A percentile compares a stretch with the other conserved stretches of the same genome.
phyloP scores from a whole-genome alignment of 2,888 invertebrate genomes.

The Conomelus anceps region DNA sequence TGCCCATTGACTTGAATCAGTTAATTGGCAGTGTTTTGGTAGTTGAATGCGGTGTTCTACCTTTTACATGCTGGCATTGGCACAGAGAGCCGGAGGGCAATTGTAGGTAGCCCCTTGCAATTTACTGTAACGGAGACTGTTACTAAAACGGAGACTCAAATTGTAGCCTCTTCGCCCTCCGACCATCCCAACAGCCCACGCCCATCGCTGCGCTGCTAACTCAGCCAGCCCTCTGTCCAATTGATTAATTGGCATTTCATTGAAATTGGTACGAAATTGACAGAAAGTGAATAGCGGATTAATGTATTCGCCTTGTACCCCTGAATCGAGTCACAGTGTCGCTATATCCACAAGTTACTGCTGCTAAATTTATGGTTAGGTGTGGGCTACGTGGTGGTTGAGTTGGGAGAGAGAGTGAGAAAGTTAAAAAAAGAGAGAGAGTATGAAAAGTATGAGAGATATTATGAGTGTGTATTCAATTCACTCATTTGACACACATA shows the following conservation, averaged over 20 bases:
- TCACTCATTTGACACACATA: too few relatives aligned
- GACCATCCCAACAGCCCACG: background rate
- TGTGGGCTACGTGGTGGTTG: too few relatives aligned
- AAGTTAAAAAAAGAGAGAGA: too few relatives aligned
- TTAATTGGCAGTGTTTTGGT: background rate
- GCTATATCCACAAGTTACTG: too few relatives aligned
- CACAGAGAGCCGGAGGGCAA: background rate
- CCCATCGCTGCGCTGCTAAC: background rate
- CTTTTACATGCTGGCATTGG: too few relatives aligned
- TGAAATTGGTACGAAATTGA: background rate
- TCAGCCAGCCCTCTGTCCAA: background rate
- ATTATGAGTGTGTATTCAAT: too few relatives aligned
- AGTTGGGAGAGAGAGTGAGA: too few relatives aligned
- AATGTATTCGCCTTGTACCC: background rate
- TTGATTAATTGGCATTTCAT: background rate
- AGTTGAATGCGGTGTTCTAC: background rate
- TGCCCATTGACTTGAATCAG: background rate
- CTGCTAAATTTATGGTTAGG: too few relatives aligned
- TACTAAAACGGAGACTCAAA: background rate
- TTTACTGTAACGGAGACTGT: background rate
- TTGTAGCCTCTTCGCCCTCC: background rate
- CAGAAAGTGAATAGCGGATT: background rate
- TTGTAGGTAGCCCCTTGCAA: background rate
- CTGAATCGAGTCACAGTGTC: too few relatives aligned
- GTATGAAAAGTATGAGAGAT: too few relatives aligned